Percentiles rank a stretch among this genome's conserved stretches.
These are phyloP conservation scores for Mesaphorura yosii DNA, from an alignment of 1,140 invertebrate genomes.

Conservation along the genomic window DNA sequence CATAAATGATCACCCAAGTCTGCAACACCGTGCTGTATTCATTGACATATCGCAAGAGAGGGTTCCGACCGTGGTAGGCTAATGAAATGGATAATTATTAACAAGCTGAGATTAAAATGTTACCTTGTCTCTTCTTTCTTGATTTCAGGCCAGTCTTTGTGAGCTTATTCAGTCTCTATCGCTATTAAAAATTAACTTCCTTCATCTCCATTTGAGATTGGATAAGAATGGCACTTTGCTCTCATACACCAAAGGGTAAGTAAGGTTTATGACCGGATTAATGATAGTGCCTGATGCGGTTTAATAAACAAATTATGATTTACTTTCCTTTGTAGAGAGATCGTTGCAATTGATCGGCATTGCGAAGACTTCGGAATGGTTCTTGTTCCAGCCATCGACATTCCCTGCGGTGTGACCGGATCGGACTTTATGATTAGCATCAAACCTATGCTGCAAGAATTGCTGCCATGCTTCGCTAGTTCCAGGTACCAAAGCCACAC, in stretches of 20 bases:
- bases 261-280: background rate
- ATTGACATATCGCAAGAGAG: slow-evolving; percentile 52
- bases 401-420: slow-evolving; percentile 33
- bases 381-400: slow-evolving; percentile 50
- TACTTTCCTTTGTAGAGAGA: slow-evolving; percentile 39
- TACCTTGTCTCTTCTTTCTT: slow-evolving; percentile 17
- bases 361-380: slow-evolving; percentile 44
- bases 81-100: slow-evolving; percentile 1
- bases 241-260: slow-evolving; percentile 43
- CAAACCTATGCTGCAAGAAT: slow-evolving; percentile 47
- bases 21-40: slow-evolving; percentile 48
- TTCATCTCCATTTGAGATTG: slow-evolving; percentile 46
- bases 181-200: slow-evolving; percentile 50
- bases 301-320: slow-evolving; percentile 25
- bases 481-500: slow-evolving; percentile 35
- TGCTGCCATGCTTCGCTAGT: slow-evolving; percentile 41
- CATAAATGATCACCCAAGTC: slow-evolving; percentile 50
- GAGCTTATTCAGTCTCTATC: slow-evolving; percentile 47
- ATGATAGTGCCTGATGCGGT: background rate
- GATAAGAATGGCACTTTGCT: slow-evolving; percentile 41
- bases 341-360: slow-evolving; percentile 51
- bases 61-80: slow-evolving; percentile 44
- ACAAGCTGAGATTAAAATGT: too few species aligned
- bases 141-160: slow-evolving; percentile 44
- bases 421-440: slow-evolving; percentile 43